Conservation (phyloP, 2,797 vertebrate species). For the Hydrophis major region DNA sequence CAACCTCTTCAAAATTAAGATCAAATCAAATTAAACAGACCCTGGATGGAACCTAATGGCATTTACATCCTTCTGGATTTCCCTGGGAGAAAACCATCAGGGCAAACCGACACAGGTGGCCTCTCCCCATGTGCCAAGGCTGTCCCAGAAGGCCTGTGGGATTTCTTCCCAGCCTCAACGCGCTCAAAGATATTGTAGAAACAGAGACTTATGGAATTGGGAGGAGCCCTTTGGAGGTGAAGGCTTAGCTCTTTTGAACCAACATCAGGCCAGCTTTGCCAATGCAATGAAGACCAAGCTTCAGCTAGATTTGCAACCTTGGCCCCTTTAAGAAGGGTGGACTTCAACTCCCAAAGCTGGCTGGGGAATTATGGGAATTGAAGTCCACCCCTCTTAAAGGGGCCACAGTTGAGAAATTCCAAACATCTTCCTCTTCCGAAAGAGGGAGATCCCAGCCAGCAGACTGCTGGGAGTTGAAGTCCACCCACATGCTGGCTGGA, state of each 20-base stretch:
- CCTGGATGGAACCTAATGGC: neutral
- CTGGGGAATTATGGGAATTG: no score
- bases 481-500: no score
- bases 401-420: neutral
- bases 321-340: neutral
- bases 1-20: neutral
- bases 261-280: neutral
- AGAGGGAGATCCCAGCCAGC: neutral
- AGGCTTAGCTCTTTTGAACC: neutral
- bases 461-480: neutral
- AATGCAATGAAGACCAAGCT: neutral
- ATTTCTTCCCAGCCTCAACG: neutral
- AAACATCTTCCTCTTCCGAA: neutral
- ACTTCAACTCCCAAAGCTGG: neutral
- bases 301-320: neutral
- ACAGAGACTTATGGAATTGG: neutral
- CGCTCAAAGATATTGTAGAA: neutral
- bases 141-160: neutral
- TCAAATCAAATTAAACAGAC: neutral
- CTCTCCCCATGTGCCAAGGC: neutral
- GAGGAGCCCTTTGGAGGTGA: neutral
- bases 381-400: neutral
- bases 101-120: neutral
- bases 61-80: neutral
- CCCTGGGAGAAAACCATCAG: neutral